A percentile compares a stretch with the other conserved stretches of the same genome.
These are phyloP conservation scores for Orientallactaga sibirica DNA, from an alignment of 2,797 vertebrate species.

Conservation along the genomic window DNA sequence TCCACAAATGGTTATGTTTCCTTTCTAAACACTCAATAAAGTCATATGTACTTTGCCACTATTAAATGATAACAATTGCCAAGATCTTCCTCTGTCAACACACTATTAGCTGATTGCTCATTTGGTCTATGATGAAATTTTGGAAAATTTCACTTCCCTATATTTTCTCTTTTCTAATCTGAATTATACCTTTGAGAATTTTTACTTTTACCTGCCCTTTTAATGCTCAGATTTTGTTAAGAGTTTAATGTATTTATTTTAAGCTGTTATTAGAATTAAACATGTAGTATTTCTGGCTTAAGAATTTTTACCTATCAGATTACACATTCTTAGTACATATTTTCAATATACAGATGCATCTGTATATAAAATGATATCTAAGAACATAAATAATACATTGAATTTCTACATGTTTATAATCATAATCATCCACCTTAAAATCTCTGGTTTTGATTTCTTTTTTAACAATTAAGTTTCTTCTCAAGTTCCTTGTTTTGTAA, in stretches of 20 bases:
- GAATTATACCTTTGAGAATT: not conserved
- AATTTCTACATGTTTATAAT: not conserved
- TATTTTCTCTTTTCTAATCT: not conserved
- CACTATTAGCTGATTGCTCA: not conserved
- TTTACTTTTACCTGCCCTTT: not conserved
- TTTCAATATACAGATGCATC: not conserved
- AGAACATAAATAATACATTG: not conserved
- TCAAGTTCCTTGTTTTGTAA: not conserved
- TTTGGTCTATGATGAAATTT: not conserved
- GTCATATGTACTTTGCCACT: slow-evolving; percentile 2
- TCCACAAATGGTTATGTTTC: slow-evolving; percentile 15
- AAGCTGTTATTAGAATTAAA: not conserved
- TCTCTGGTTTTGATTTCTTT: not conserved
- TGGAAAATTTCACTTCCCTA: not conserved
- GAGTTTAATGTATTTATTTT: not conserved
- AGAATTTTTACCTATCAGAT: slow-evolving; percentile 34
- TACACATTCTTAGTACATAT: not conserved
- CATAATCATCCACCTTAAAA: not conserved
- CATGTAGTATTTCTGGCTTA: not conserved
- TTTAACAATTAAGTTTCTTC: not conserved
- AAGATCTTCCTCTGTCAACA: not conserved
- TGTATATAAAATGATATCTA: not conserved
- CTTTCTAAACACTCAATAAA: not conserved
- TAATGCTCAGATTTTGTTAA: not conserved
- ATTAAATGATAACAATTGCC: not conserved